Evolutionary conservation across 2,888 invertebrate species (phyloP).

Genomic region (Myopa testacea): DNA sequence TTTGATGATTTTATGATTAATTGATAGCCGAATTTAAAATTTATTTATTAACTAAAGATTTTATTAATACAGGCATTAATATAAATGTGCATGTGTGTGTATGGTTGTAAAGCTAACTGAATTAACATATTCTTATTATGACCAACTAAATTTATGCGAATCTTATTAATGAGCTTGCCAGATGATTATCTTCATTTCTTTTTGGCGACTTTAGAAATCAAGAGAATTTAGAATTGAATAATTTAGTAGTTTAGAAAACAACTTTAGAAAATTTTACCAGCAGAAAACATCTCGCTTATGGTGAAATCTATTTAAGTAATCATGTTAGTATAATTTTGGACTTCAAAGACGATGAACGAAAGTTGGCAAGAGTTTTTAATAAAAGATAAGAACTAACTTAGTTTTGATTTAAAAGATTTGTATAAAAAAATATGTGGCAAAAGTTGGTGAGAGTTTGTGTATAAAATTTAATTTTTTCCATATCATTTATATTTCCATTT

Average conservation of each 20-base stretch:
- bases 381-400: background rate
- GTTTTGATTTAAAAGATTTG: background rate
- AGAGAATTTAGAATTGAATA: background rate
- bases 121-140: no score
- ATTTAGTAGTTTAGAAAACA: background rate
- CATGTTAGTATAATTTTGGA: background rate
- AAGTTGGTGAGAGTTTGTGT: background rate
- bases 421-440: background rate
- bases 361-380: background rate
- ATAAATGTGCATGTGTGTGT: no score
- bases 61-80: no score
- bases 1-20: no score
- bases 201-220: background rate
- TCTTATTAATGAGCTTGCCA: background rate
- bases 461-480: background rate
- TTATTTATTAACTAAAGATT: no score
- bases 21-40: no score
- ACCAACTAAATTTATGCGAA: conserved; percentile 36
- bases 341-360: background rate
- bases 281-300: background rate
- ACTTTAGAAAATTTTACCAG: background rate
- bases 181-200: background rate
- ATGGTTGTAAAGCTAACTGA: no score
- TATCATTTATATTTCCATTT: background rate
- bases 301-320: no score